These are phyloP conservation scores for Pycnonotus jocosus DNA, from an alignment of 2,113 vertebrate species.

Conservation along the genomic window DNA sequence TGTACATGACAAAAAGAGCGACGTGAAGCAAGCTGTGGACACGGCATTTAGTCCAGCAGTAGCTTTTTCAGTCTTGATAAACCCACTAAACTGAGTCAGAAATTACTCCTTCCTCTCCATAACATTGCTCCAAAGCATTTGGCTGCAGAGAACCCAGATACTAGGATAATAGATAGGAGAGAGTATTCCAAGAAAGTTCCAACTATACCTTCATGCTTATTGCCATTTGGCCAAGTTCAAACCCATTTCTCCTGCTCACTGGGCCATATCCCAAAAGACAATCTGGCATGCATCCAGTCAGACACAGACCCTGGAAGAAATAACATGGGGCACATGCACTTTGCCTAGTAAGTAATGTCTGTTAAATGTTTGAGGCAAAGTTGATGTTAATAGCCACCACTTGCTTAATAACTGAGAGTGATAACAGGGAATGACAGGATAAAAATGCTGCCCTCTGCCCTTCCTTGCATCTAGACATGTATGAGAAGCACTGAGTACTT, in stretches of 20 bases:
- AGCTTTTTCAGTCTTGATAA: not conserved
- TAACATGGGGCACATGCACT: not conserved
- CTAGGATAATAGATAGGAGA: not conserved
- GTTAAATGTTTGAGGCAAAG: not conserved
- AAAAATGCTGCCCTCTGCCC: constrained; percentile 1
- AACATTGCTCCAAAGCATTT: not conserved
- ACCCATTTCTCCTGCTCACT: not conserved
- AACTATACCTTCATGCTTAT: constrained; percentile 35
- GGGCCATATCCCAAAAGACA: constrained; percentile 31
- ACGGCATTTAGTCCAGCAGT: not conserved
- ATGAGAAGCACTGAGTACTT: not conserved
- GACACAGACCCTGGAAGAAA: constrained; percentile 10
- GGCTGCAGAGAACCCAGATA: not conserved
- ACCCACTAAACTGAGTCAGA: not conserved
- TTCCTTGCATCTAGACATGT: not conserved
- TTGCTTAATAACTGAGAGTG: not conserved
- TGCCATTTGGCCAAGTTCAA: constrained; percentile 53
- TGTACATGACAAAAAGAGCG: not conserved
- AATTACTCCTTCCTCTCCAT: not conserved
- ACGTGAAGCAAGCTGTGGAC: not conserved
- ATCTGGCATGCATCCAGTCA: not conserved
- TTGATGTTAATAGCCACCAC: not conserved
- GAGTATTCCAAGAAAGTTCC: not conserved
- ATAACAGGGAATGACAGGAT: not conserved
- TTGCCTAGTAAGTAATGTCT: not conserved